Conservation (phyloP, 2,797 vertebrate species). For the Catostomus latipinnis region DNA sequence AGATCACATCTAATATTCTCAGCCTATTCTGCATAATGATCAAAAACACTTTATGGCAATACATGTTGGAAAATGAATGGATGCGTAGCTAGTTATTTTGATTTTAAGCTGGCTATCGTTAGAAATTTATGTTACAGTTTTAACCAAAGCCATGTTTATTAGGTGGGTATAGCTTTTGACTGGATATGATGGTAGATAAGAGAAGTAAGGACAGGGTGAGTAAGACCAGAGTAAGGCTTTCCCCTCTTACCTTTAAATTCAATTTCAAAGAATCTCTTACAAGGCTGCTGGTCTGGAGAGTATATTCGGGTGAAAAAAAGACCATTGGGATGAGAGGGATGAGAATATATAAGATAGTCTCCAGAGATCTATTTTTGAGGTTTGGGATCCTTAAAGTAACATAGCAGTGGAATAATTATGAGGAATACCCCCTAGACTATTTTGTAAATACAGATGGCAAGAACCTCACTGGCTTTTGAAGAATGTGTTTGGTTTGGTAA, state of each 20-base stretch:
- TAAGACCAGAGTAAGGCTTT: slow-evolving; percentile 39
- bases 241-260: slow-evolving; percentile 64
- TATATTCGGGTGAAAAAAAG: slow-evolving; percentile 60
- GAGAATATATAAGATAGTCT: slow-evolving; percentile 70
- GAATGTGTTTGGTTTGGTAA: neutral
- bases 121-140: neutral
- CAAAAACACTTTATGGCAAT: no score
- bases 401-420: slow-evolving; percentile 71
- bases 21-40: no score
- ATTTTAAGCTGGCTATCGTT: neutral
- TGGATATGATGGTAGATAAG: neutral
- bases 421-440: slow-evolving; percentile 66
- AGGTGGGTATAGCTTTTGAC: neutral
- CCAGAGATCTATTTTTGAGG: slow-evolving; percentile 65
- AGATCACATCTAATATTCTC: no score
- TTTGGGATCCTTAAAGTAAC: slow-evolving; percentile 69
- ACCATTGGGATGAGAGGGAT: slow-evolving; percentile 72
- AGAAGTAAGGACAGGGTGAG: slow-evolving; percentile 21
- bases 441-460: slow-evolving; percentile 51
- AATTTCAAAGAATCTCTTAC: slow-evolving; percentile 65
- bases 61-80: no score
- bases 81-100: neutral
- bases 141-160: neutral
- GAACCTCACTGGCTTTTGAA: slow-evolving; percentile 20
- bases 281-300: slow-evolving; percentile 60